phyloP scores from a whole-genome alignment of 2,113 vertebrate species.

The Henicopernis longicauda region DNA sequence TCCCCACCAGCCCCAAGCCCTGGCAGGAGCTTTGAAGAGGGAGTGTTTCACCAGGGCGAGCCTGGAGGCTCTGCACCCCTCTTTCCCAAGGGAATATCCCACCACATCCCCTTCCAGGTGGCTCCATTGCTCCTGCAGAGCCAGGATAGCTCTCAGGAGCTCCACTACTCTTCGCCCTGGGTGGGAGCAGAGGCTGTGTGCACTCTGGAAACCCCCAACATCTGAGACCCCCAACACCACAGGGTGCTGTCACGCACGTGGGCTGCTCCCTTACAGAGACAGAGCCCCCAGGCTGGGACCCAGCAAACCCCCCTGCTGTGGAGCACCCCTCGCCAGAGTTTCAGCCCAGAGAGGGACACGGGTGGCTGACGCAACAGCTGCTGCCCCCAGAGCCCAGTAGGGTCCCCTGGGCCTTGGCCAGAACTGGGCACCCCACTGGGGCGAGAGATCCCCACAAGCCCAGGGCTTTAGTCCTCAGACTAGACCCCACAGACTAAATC shows the following conservation, averaged over 20 bases:
- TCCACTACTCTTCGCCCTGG: neutral
- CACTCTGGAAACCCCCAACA: neutral
- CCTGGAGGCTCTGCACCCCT: neutral
- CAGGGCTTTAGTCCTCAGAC: neutral
- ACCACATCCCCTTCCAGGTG: neutral
- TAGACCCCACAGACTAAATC: neutral
- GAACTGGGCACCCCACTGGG: neutral
- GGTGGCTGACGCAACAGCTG: neutral
- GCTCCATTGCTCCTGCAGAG: neutral
- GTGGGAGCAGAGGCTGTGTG: neutral
- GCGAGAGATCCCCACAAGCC: rapidly evolving
- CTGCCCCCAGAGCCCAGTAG: neutral
- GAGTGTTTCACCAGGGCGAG: neutral
- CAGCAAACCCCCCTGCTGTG: neutral
- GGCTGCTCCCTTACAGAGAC: neutral
- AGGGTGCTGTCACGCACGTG: rapidly evolving
- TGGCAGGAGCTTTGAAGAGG: neutral
- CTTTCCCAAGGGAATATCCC: neutral
- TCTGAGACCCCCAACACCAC: neutral
- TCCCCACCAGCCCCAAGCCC: neutral
- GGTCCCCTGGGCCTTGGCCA: neutral
- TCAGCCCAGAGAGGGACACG: neutral
- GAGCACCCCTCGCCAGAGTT: neutral
- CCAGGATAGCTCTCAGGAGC: neutral
- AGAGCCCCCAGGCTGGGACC: rapidly evolving